Evolutionary conservation across 2,888 invertebrate genomes (phyloP), one percentile per base, ranked within the genome.

Genomic region (Odontomyia ornata): DNA sequence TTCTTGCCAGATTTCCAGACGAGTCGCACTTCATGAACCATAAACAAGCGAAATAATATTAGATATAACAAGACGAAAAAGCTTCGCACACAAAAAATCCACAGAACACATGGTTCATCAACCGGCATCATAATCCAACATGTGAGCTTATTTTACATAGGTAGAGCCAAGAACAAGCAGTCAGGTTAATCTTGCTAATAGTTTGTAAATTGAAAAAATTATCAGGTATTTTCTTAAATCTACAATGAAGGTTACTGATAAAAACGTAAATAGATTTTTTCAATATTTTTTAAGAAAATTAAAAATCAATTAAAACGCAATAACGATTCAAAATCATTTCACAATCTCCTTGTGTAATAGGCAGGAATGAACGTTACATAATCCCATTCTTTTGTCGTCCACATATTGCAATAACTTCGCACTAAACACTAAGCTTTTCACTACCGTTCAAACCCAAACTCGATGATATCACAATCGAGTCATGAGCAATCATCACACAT

Each of bases 291-390:
- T 36, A 36, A 36, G 3, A 36, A 36, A 36, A 36, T 36, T 36
- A 60, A 60, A 25, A 21, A 60, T 60, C 27, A 13, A 64, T 27
- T n/a, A 9, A 43, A 43, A 43, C 43, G 13, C 21, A 67, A 23
- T 21, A 43, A 64, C 23, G 18, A 60, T 7, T 60, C 25, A 46
- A 36, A 36, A 18, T 67, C n/a, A 72, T 69, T 47, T 23, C 46
- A 47, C 52, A 57, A 57, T 30, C 43, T 57, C 73, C 73, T 73
- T 73, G 73, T 73, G 73, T 73, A 73, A 73, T 60, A 56, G 23
- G 28, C 18, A 72, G 28, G n/a, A n/a, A 43, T 5, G 23, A 67
- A 15, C 18, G 43, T 73, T 73, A 73, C 73, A 73, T 73, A 73
- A 73, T 73, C 57, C 21, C 60, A 52, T 46, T 60, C 73, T 15